Evolutionary conservation across 2,113 vertebrate species (phyloP).

Genomic region (Tiliqua scincoides): DNA sequence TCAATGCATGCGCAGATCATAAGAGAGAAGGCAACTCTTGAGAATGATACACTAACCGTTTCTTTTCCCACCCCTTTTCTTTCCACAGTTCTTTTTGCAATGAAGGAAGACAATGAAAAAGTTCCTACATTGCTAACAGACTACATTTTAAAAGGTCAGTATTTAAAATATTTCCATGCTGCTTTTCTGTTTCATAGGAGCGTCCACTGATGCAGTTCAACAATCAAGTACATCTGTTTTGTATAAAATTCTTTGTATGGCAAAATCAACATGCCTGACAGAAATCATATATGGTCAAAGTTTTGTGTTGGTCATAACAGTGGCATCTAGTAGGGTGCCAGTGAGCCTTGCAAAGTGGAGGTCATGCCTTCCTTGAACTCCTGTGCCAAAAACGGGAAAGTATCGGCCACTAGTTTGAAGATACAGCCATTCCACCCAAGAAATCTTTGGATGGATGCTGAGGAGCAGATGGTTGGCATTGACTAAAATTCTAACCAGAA

Average conservation of each 20-base stretch:
- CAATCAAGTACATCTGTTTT: neutral
- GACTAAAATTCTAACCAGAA: neutral
- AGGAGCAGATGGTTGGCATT: neutral
- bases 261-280: neutral
- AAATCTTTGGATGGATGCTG: neutral
- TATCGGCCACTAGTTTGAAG: too few relatives aligned
- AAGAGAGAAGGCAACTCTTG: neutral
- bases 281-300: neutral
- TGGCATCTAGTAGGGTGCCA: neutral
- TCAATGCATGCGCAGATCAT: neutral
- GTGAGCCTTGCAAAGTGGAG: too few relatives aligned
- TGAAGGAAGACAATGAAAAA: conserved; percentile 99
- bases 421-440: neutral
- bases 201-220: too few relatives aligned
- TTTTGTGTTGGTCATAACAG: neutral
- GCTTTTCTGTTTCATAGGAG: too few relatives aligned
- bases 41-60: neutral
- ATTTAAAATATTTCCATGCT: too few relatives aligned
- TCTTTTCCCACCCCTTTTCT: neutral
- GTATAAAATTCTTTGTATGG: neutral
- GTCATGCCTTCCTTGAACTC: neutral
- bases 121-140: conserved; percentile 97
- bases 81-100: conserved; percentile 91
- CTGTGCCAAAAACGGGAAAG: neutral
- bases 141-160: conserved; percentile 97